Conservation (phyloP, 2,113 vertebrate genomes). For the Anoplopoma fimbria region DNA sequence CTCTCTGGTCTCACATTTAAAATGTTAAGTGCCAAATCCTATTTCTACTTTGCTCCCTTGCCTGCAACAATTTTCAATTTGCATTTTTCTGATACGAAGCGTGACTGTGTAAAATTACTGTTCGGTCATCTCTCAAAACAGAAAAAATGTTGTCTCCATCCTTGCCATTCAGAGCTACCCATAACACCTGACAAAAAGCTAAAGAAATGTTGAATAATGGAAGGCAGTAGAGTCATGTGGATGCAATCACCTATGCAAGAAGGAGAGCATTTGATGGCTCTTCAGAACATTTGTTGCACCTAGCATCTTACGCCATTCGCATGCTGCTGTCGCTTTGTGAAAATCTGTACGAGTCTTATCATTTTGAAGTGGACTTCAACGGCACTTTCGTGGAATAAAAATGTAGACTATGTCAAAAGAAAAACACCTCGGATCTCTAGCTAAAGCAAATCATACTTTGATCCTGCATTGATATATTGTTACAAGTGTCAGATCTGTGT, state of each 20-base stretch:
- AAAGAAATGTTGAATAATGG: neutral
- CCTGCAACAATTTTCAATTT: neutral
- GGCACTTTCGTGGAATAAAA: neutral
- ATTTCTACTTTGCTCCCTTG: neutral
- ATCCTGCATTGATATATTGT: slow-evolving; percentile 19
- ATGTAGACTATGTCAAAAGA: neutral
- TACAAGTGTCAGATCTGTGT: slow-evolving; percentile 31
- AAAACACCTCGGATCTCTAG: neutral
- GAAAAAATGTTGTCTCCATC: neutral
- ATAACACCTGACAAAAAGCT: no score
- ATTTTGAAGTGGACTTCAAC: neutral
- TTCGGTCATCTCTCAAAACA: neutral
- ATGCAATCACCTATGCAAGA: neutral
- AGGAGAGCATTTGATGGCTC: neutral
- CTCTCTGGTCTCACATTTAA: neutral
- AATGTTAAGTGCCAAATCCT: neutral
- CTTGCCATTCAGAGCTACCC: neutral
- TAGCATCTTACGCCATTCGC: neutral
- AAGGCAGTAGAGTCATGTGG: neutral
- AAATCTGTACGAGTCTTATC: neutral
- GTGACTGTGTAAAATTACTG: no score
- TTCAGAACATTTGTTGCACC: neutral
- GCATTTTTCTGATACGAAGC: neutral
- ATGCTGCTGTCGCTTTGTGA: neutral
- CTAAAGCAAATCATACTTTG: neutral